Base-by-base conservation (phyloP, 1,140 invertebrate species). In the Coelopa frigida region DNA sequence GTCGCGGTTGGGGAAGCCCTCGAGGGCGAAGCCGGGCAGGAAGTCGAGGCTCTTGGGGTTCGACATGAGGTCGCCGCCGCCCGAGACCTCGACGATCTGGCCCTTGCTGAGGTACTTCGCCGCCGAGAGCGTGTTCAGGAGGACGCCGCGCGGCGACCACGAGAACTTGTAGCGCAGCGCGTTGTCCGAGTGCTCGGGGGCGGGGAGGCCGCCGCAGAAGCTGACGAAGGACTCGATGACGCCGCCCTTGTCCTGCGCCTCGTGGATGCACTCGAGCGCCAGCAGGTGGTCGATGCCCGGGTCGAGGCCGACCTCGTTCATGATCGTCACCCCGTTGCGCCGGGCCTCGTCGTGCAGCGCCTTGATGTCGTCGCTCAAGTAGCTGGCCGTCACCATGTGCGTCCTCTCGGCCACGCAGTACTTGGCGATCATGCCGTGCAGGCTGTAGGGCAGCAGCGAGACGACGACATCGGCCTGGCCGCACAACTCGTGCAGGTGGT, bases 241-340 rank as follows among this genome's bases (percentile, higher is more conserved):
- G 17, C 87, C 71, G 73, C 94, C 70, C 73, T 84, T 70, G 74
- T 79, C 69, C 79, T 87, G 77, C 8, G 77, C 73, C 56, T 95
- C 84, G 64, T 98, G 92, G 52, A 99, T 96, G 66, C 90, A 95
- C 69, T 99, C 93, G 70, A 98, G 81, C 0, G 97, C 97, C 37
- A 99, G 68, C 35, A 99, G 76, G 72, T 99, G 97, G 70, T 99
- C 97, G 52, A 99, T 68, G 81, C 95, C 96, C 1, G 97, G 97
- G 70, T 99, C 97, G 5, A 99, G 72, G 5, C 97, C 97, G 1
- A 97, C 82, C 74, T 99, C 96, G 65, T 97, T 81, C 24, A 98
- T 72, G 35, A 98, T 80, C 0, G 92, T 96, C 1, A 98, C 74
- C 1, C 87, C 91, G 10, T 89, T 87, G 36, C 87, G 78, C 38